phyloP scores from a whole-genome alignment of 1,140 invertebrate genomes.

The Helicoverpa zea region DNA sequence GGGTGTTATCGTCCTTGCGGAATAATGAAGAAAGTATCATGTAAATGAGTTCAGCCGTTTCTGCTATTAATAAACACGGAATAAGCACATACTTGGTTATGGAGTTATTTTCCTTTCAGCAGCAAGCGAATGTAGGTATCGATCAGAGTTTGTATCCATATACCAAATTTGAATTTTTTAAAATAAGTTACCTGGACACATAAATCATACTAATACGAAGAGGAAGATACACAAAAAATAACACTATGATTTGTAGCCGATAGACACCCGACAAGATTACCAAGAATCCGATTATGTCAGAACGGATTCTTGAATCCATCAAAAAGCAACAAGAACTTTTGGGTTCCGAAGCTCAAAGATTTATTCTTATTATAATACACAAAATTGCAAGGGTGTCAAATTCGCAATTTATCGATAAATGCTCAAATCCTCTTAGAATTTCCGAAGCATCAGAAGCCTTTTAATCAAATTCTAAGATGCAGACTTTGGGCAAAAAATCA shows the following conservation, averaged over 20 bases:
- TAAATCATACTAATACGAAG: not conserved
- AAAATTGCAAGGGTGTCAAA: conserved; percentile 26
- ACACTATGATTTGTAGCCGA: not conserved
- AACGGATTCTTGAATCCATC: not conserved
- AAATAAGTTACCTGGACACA: too few species aligned
- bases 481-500: conserved; percentile 3
- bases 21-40: not conserved
- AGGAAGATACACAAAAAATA: conserved; percentile 8
- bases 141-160: too few species aligned
- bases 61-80: not conserved
- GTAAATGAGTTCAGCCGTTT: not conserved
- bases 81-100: not conserved
- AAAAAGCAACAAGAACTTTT: conserved; percentile 23
- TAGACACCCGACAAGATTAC: not conserved
- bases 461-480: not conserved
- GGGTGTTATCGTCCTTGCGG: not conserved
- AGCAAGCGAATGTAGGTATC: too few species aligned
- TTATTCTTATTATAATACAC: conserved; percentile 4
- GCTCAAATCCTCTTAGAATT: conserved; percentile 38
- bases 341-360: conserved; percentile 10
- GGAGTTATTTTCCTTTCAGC: too few species aligned
- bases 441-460: conserved; percentile 18
- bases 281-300: conserved; percentile 14
- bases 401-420: conserved; percentile 33
- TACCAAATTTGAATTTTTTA: too few species aligned